These are phyloP conservation scores for Drosophila arawakana DNA, from an alignment of 1,140 invertebrate genomes.

Conservation along the genomic window DNA sequence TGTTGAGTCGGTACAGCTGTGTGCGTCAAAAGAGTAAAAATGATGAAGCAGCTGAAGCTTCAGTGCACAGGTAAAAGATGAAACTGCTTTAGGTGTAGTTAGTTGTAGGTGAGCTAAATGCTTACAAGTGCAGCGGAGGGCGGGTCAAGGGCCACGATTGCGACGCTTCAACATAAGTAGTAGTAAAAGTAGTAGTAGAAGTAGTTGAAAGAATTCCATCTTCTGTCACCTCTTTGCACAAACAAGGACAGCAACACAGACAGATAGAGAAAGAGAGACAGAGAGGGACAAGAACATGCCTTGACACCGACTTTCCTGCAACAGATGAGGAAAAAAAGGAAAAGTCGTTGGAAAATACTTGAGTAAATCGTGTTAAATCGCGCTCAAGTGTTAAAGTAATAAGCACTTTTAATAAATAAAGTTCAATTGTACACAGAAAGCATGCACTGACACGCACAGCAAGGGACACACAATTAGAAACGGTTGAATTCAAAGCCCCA, in stretches of 20 bases:
- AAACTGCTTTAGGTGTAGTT: slow-evolving; percentile 58
- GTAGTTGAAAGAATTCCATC: slow-evolving; percentile 32
- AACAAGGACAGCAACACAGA: neutral
- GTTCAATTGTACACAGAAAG: slow-evolving; percentile 54
- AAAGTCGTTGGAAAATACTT: slow-evolving; percentile 77
- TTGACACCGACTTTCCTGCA: slow-evolving; percentile 57
- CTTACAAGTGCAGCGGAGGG: slow-evolving; percentile 48
- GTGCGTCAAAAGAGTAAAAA: slow-evolving; percentile 61
- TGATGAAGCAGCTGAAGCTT: slow-evolving; percentile 66
- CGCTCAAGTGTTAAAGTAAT: slow-evolving; percentile 82
- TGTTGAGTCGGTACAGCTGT: slow-evolving; percentile 4
- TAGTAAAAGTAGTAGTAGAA: slow-evolving; percentile 21
- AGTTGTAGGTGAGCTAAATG: slow-evolving; percentile 68
- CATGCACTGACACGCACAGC: slow-evolving; percentile 30
- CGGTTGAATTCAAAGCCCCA: neutral
- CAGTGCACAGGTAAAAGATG: slow-evolving; percentile 75
- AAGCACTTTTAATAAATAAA: slow-evolving; percentile 83
- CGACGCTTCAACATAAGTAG: slow-evolving; percentile 45
- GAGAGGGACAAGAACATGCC: slow-evolving; percentile 49
- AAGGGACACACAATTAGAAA: slow-evolving; percentile 1
- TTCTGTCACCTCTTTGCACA: slow-evolving; percentile 1
- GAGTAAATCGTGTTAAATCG: slow-evolving; percentile 81
- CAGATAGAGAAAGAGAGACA: too few relatives aligned
- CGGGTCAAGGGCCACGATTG: slow-evolving; percentile 39
- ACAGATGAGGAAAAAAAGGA: slow-evolving; percentile 15